Evolutionary conservation across 2,797 vertebrate genomes (phyloP), one percentile per base, ranked within the genome.

Genomic region (Microcaecilia unicolor): DNA sequence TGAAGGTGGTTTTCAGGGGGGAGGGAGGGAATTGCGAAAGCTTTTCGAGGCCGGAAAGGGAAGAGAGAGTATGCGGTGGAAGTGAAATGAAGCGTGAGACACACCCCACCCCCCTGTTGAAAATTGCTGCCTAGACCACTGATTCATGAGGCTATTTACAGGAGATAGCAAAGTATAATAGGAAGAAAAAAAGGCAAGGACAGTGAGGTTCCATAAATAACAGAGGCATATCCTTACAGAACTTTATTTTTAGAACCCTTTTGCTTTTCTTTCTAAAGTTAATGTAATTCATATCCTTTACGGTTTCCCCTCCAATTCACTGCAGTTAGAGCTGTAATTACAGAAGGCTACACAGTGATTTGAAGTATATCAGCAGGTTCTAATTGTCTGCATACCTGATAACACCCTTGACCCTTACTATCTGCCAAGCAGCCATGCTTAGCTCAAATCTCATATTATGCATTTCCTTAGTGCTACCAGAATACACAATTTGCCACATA

Each of bases 251-350:
- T 59, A 52, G 59, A 37, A 51, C 48, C 20, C 25, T 37, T 48
- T 11, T 31, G 7, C 37, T 72, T 65, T 56, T 53, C 23, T 64
- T 75, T 49, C 48, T 58, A 17, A 34, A 50, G 31, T 60, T 58
- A 52, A 8, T 51, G 18, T 58, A 30, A 47, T 53, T 47, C 18
- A 3, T 31, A 22, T 48, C 31, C 25, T 63, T 44, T 37, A 26
- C 25, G 34, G 25, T 46, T 41, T 38, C 31, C 16, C 31, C 50
- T 39, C 35, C 18, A 25, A 21, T 56, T 58, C 23, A 16, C 48
- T 26, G 41, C 36, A 58, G 38, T 53, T 39, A 44, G 56, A 59
- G 15, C 18, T 56, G 45, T 47, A 57, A 7, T 72, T 70, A 57
- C 33, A 22, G 43, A 48, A 57, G 39, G 10, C 15, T 26, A 0